These are phyloP conservation scores for Ecdyonurus torrentis DNA, from an alignment of 2,888 invertebrate species.

Conservation along the genomic window DNA sequence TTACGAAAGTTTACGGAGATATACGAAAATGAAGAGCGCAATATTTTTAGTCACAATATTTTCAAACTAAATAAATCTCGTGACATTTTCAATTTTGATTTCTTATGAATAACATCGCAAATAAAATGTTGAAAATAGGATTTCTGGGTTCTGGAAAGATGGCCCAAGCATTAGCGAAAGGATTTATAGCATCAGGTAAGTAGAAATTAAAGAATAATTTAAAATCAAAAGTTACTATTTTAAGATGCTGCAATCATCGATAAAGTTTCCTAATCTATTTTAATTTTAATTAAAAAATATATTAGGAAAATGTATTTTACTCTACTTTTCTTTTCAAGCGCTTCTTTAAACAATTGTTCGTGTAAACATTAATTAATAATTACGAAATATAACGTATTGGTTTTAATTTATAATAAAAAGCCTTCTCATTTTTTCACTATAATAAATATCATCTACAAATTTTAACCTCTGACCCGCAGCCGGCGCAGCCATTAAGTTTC, in stretches of 20 bases:
- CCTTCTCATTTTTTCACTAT: too few species aligned
- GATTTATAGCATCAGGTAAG: slow-evolving; percentile 71
- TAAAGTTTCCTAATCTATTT: not conserved
- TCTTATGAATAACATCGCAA: not conserved
- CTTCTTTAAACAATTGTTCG: too few species aligned
- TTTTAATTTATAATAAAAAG: too few species aligned
- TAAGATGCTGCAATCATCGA: too few species aligned
- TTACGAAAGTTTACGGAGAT: not conserved
- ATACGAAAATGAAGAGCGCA: not conserved
- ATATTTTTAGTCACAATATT: not conserved
- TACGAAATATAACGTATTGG: too few species aligned
- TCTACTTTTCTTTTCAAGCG: too few species aligned
- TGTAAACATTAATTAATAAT: too few species aligned
- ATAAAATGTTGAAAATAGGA: slow-evolving; percentile 43
- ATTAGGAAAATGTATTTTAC: not conserved
- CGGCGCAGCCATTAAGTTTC: too few species aligned
- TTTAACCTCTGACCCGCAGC: too few species aligned
- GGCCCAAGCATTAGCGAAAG: slow-evolving; percentile 82
- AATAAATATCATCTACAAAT: too few species aligned
- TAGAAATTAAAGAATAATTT: too few species aligned
- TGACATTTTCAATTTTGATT: not conserved
- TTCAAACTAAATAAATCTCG: not conserved
- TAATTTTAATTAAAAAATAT: not conserved
- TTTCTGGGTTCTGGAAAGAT: slow-evolving; percentile 85
- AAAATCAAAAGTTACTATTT: too few species aligned